A percentile compares a stretch with the other conserved stretches of the same genome.
Conservation (phyloP, 2,797 vertebrate species). For the Coregonus ussuriensis region DNA sequence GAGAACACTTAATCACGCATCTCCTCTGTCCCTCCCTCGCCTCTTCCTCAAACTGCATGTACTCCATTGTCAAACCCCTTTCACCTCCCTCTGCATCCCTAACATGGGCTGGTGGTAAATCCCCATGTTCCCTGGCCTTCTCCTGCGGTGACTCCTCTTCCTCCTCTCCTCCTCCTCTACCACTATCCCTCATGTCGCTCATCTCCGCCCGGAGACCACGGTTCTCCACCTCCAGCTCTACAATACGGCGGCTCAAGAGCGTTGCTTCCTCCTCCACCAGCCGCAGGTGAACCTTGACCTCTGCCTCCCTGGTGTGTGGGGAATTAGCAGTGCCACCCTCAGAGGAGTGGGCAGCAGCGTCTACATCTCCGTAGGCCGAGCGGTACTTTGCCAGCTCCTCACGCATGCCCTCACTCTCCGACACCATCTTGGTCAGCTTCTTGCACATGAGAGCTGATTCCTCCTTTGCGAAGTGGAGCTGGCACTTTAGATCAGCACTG, state of each 20-base stretch:
- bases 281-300: slow-evolving; percentile 91
- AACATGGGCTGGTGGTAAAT: not conserved
- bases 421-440: slow-evolving; percentile 92
- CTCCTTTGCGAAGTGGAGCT: slow-evolving; percentile 97
- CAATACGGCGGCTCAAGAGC: slow-evolving; percentile 91
- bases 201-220: slow-evolving; percentile 92
- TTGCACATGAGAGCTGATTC: slow-evolving; percentile 97
- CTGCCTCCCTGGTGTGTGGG: slow-evolving; percentile 83
- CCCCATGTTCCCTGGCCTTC: not conserved
- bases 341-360: slow-evolving; percentile 71
- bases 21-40: slow-evolving; percentile 77
- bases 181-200: slow-evolving; percentile 42
- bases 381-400: slow-evolving; percentile 90
- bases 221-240: slow-evolving; percentile 97
- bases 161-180: slow-evolving; percentile 63
- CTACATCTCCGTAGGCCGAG: slow-evolving; percentile 86
- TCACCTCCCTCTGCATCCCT: not conserved
- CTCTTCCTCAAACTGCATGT: slow-evolving; percentile 75
- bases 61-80: slow-evolving; percentile 32
- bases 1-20: slow-evolving; percentile 73
- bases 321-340: slow-evolving; percentile 78
- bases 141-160: slow-evolving; percentile 56
- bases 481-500: slow-evolving; percentile 91
- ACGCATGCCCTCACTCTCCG: slow-evolving; percentile 89
- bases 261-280: slow-evolving; percentile 98